phyloP scores from a whole-genome alignment of 2,113 vertebrate genomes.

The Aphyosemion australe region DNA sequence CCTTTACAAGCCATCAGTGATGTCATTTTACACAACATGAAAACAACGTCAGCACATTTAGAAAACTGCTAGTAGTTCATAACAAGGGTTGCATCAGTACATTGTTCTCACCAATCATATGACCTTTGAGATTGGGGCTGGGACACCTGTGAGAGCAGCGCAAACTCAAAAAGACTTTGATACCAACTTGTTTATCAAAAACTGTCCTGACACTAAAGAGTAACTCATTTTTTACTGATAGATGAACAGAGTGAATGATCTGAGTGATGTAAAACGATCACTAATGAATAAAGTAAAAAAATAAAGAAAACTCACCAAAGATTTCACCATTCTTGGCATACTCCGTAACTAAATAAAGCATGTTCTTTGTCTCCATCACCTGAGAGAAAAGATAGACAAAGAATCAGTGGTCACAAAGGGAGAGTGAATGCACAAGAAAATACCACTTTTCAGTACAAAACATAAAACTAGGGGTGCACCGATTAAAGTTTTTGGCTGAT shows the following conservation, averaged over 20 bases:
- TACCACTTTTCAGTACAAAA: constrained; percentile 8
- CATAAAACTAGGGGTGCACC: too few species aligned
- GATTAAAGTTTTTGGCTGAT: too few species aligned
- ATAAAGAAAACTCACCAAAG: constrained; percentile 86
- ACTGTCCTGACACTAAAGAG: constrained; percentile 1
- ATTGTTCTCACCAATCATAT: constrained; percentile 35
- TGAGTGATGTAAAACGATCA: neutral
- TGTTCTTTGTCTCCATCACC: constrained; percentile 99
- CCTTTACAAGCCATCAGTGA: constrained; percentile 17
- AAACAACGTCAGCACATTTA: constrained; percentile 43
- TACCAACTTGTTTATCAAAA: constrained; percentile 44
- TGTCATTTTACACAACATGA: constrained; percentile 14
- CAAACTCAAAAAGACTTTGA: constrained; percentile 48
- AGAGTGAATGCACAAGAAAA: constrained; percentile 36
- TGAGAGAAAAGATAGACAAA: constrained; percentile 60
- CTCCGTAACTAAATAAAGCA: constrained; percentile 98
- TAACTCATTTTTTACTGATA: constrained; percentile 12
- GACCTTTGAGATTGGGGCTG: constrained; percentile 50
- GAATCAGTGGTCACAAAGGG: constrained; percentile 22
- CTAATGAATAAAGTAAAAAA: constrained; percentile 16
- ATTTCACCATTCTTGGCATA: constrained; percentile 99
- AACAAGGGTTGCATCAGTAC: constrained; percentile 27
- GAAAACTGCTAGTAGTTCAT: constrained; percentile 26
- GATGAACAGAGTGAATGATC: neutral
- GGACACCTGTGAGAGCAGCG: constrained; percentile 10